Evolutionary conservation across 2,797 vertebrate species (phyloP), one percentile per base, ranked within the genome.

Genomic region (Enteromius fasciolatus): DNA sequence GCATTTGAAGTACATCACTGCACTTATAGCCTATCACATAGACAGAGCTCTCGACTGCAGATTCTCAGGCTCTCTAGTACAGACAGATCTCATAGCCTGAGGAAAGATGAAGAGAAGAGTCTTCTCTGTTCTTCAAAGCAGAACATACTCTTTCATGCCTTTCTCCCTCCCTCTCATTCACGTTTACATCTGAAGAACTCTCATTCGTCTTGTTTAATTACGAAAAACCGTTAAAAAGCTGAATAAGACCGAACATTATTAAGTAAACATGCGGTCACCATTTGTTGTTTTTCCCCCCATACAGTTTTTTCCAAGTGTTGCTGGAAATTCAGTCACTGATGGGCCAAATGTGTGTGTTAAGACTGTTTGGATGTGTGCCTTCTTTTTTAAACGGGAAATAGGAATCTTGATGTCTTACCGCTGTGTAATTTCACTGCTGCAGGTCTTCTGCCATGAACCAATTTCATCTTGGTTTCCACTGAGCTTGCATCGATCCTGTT

Each of bases 41-140:
- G 33, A 81, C 33, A 2, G 44, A 64, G 70, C 44, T 41, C 31
- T 74, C 12, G 5, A 80, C 41, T 63, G 52, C 20, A 78, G n/a
- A 36, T 79, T 79, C n/a, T 33, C 59, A 14, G 39, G 41, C 41
- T 78, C 18, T 44, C 20, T 57, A 68, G 20, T 36, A 63, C 81
- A 39, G 81, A 52, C 66, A 39, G 17, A 72, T 86, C 83, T 80
- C 78, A 64, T 74, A n/a, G 59, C 28, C 83, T 54, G 33, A 46
- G 67, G 80, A 66, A 41, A 69, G 67, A 83, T 88, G 73, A 85
- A 85, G 82, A 82, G 69, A 23, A 52, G 20, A 50, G 25, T 64
- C 48, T 54, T 15, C 61, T 86, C 36, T 84, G 82, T 86, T 84
- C 85, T 86, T 88, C 82, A 86, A 86, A 86, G 83, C 66, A 77